phyloP scores from a whole-genome alignment of 1,140 invertebrate species.

The Ips typographus region DNA sequence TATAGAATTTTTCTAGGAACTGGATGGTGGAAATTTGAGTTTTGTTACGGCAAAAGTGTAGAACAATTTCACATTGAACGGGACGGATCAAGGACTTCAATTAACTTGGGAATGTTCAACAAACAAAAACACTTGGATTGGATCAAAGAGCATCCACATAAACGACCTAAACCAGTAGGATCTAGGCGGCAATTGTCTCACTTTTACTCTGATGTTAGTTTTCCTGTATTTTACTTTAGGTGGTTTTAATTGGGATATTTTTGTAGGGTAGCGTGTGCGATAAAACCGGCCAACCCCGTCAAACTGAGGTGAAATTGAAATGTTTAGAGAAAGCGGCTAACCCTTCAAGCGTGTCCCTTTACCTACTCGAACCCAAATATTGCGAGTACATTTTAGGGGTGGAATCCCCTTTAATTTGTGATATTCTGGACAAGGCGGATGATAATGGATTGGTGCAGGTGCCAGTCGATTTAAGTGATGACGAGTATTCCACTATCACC shows the following conservation, averaged over 20 bases:
- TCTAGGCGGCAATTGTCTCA: conserved; percentile 75
- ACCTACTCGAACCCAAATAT: conserved; percentile 83
- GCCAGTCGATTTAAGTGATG: conserved; percentile 19
- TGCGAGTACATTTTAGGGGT: conserved; percentile 92
- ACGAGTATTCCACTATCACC: conserved; percentile 16
- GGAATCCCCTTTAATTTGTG: conserved; percentile 87
- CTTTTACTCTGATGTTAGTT: conserved; percentile 70
- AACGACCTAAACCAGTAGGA: conserved; percentile 67
- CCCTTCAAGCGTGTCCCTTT: conserved; percentile 80
- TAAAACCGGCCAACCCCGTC: conserved; percentile 73
- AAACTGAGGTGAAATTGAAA: conserved; percentile 73
- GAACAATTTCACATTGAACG: conserved; percentile 87
- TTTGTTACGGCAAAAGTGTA: conserved; percentile 89
- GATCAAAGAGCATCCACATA: conserved; percentile 78
- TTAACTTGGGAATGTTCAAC: conserved; percentile 82
- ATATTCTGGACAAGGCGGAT: conserved; percentile 75
- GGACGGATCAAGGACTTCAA: conserved; percentile 65
- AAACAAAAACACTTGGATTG: conserved; percentile 79
- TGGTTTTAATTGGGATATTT: neutral
- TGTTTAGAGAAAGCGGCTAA: conserved; percentile 70
- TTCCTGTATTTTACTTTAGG: neutral
- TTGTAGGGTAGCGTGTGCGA: conserved; percentile 77
- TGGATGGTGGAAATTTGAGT: conserved; percentile 94
- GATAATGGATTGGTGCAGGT: conserved; percentile 64
- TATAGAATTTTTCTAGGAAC: conserved; percentile 57